Conservation (phyloP, 2,888 invertebrate species). For the Mylabris sibirica region DNA sequence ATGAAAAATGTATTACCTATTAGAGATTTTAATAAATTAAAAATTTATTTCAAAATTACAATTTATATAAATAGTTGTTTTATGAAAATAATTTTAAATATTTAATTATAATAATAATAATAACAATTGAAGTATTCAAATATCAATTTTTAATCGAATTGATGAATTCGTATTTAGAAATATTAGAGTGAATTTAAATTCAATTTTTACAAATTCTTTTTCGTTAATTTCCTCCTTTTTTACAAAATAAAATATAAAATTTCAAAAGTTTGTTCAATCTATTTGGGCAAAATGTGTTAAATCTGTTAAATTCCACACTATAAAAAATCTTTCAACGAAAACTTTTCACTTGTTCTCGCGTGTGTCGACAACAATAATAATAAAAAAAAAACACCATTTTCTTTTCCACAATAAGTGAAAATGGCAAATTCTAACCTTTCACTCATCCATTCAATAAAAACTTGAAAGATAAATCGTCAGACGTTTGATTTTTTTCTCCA, state of each 20-base stretch:
- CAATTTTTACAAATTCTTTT: too few species aligned
- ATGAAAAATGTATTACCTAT: not conserved
- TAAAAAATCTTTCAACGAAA: not conserved
- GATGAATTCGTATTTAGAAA: not conserved
- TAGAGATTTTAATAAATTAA: not conserved
- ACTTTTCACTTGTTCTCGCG: not conserved
- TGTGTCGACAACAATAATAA: not conserved
- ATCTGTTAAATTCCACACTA: not conserved
- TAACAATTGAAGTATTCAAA: too few species aligned
- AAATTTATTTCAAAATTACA: not conserved
- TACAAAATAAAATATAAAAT: too few species aligned
- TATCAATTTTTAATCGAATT: not conserved
- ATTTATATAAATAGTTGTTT: not conserved
- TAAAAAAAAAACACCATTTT: not conserved
- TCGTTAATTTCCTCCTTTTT: too few species aligned
- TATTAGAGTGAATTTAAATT: too few species aligned
- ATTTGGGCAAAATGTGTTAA: not conserved
- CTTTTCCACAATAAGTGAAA: not conserved
- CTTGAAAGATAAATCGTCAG: not conserved
- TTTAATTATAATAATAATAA: not conserved
- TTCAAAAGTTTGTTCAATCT: not conserved
- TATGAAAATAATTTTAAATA: not conserved
- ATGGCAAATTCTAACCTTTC: not conserved
- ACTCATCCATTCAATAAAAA: not conserved
- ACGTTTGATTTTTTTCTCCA: too few species aligned